Evolutionary conservation across 2,888 invertebrate genomes (phyloP).

Genomic region (Bruchidius siliquastri): DNA sequence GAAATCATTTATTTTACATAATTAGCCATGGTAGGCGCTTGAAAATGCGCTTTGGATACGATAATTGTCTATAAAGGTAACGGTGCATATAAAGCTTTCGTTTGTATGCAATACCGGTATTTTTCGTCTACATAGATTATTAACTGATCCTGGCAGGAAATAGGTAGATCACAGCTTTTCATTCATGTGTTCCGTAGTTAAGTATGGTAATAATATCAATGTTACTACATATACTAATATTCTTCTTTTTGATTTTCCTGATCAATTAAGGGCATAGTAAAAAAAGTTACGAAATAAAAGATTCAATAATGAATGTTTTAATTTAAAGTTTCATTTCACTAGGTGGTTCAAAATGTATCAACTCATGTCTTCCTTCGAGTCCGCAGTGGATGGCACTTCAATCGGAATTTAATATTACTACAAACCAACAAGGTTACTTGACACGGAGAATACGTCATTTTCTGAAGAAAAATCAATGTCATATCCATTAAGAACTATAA

Average conservation of each 20-base stretch:
- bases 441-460: neutral
- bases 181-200: neutral
- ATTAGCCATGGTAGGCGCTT: neutral
- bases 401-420: too few relatives aligned
- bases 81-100: neutral
- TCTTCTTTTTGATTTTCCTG: too few relatives aligned
- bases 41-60: neutral
- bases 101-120: neutral
- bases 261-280: too few relatives aligned
- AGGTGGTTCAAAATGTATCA: too few relatives aligned
- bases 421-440: neutral
- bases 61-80: neutral
- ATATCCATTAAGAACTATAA: neutral
- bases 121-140: neutral
- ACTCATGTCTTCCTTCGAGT: too few relatives aligned
- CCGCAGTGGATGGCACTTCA: too few relatives aligned
- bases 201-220: too few relatives aligned
- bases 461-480: neutral
- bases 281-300: too few relatives aligned
- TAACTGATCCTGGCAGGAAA: neutral
- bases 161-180: neutral
- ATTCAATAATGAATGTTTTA: too few relatives aligned
- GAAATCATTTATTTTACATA: neutral
- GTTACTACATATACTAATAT: too few relatives aligned
- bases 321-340: too few relatives aligned